Base-by-base conservation (phyloP, 2,888 invertebrate species). In the Tinea pellionella region DNA sequence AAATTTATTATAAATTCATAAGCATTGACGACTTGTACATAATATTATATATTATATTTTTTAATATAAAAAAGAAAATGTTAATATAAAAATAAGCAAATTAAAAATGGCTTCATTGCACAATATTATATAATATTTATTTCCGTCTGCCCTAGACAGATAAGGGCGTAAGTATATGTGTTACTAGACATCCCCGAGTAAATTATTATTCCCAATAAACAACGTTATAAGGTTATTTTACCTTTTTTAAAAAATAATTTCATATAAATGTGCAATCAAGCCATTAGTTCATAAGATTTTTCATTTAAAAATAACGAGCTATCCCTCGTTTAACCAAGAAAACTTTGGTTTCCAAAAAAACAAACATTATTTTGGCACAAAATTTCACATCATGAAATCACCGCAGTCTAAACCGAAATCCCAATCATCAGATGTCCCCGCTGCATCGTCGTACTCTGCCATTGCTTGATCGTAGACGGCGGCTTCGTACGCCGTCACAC, bases 361-460 rank as follows among this genome's bases (percentile, higher is more conserved):
- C n/a, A 24, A 24, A 24, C 24, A 24, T 3, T 24, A 24, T 6
- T 37, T 37, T 37, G 37, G 37, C 37, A 37, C 24, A 6, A 24
- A 3, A 3, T 24, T 24, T 68, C 75, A 91, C 88, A 91, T 91
- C 88, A 91, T 91, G 70, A 92, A 91, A 68, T 92, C 93, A 0
- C 92, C 92, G 71, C 92, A 93, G 72, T 93, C 93, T 63, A 92
- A 90, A 51, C 92, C 91, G 63, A 90, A 89, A 72, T 92, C 92
- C 82, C 91, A 92, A 66, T 92, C 92, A 66, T 92, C 91, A 0
- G 89, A 88, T 0, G 88, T 78, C 12, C 74, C 82, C 0, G 81
- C 76, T 62, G 74, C 77, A 65, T 90, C 90, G 61, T 89, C 89
- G 62, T 90, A 82, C 60, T 90, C 90, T 0, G 90, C 90, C 6